Base-by-base conservation (phyloP, 2,888 invertebrate species). In the Ectemnius lituratus region DNA sequence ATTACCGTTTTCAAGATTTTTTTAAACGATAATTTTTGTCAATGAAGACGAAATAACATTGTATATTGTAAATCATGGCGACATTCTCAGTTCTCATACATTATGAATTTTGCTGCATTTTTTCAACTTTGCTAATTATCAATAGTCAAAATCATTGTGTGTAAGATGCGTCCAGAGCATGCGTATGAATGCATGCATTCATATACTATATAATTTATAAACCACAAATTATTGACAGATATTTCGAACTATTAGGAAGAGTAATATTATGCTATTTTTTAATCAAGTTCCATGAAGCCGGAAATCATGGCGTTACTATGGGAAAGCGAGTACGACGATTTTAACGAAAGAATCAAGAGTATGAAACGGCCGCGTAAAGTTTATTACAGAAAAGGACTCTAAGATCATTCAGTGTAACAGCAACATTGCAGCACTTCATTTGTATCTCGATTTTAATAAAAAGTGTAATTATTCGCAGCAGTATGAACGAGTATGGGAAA, bases 311-410 rank as follows among this genome's bases (percentile, higher is more conserved):
- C 73, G 13, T n/a, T 71, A 11, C 16, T 52, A 5, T 37, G 5
- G 16, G 52, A 64, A 28, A 6, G 57, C 0, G 80, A 81, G 8
- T 76, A 80, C 20, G 45, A 75, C 52, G 57, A 76, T 37, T 77
- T 81, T 60, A 16, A 52, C 60, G 37, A 66, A 28, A 57, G 47
- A 23, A 20, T 62, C 18, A 73, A 63, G 23, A 45, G 65, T 4
- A 60, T 67, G n/a, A 63, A 70, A 23, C 46, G 59, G 37, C 70
- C 76, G 16, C 63, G 75, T 27, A 76, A 58, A 72, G 46, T 85
- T 23, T 85, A 79, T 47, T 85, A 83, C 71, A 72, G 81, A 57
- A 85, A 84, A 57, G 83, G 81, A 65, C 37, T 85, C 28, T 85
- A 62, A 80, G 2, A 14, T 18, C 27, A 20, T 11, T 49, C 1